These are phyloP conservation scores for Myripristis jacobus DNA, from an alignment of 2,797 vertebrate genomes.

Conservation along the genomic window DNA sequence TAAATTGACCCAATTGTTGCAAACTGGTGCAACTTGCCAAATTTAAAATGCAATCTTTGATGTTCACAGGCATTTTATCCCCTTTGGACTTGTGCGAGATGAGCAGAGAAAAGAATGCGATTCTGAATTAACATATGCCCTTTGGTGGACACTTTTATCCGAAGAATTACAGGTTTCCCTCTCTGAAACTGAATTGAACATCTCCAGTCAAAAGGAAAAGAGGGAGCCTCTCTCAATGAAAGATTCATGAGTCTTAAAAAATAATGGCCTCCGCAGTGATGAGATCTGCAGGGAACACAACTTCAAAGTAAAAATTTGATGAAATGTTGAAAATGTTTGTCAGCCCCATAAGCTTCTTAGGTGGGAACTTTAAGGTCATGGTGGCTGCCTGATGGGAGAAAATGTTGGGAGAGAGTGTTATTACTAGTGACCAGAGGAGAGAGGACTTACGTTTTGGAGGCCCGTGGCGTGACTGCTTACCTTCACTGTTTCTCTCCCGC, in stretches of 20 bases:
- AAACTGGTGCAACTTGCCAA: conserved; percentile 28
- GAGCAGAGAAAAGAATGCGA: conserved; percentile 28
- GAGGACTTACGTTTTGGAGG: conserved; percentile 45
- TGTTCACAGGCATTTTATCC: conserved; percentile 37
- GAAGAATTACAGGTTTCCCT: conserved; percentile 29
- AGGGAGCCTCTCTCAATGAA: conserved; percentile 36
- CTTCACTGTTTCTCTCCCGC: conserved; percentile 54
- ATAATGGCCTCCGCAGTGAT: conserved; percentile 46
- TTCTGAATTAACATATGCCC: conserved; percentile 35
- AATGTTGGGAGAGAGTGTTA: conserved; percentile 35
- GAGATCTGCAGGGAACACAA: conserved; percentile 54
- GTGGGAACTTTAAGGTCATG: conserved; percentile 65
- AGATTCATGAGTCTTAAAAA: conserved; percentile 51
- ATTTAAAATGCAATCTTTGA: conserved; percentile 60
- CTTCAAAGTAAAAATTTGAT: conserved; percentile 75
- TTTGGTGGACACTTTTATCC: conserved; percentile 25
- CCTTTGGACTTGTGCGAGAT: conserved; percentile 52
- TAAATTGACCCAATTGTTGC: conserved; percentile 54
- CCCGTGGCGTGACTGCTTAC: conserved; percentile 40
- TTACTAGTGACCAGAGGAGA: conserved; percentile 48
- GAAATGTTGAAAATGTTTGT: conserved; percentile 70
- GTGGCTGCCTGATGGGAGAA: conserved; percentile 60
- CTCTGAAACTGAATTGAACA: conserved; percentile 29
- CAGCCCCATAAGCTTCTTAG: conserved; percentile 74
- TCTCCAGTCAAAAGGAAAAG: conserved; percentile 17